Conservation (phyloP, 2,113 vertebrate genomes). For the Percopsis transmontana region DNA sequence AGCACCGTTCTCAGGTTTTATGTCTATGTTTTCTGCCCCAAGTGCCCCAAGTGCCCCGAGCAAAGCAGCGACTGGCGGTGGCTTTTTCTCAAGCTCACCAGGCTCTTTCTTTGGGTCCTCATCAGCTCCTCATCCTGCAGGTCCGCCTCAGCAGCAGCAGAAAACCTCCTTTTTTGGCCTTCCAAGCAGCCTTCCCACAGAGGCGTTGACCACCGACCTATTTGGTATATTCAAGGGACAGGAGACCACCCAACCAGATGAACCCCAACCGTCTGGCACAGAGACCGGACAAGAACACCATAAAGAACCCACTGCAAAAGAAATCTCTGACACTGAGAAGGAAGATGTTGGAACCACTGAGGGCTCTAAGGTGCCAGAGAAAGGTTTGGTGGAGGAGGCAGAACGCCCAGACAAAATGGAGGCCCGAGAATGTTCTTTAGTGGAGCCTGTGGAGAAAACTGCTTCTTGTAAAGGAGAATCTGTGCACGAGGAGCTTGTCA, state of each 20-base stretch:
- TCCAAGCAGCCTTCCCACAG: slow-evolving; percentile 73
- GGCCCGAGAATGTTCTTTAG: slow-evolving; percentile 21
- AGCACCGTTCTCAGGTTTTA: slow-evolving; percentile 89
- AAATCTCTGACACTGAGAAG: slow-evolving; percentile 29
- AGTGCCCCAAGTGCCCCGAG: slow-evolving; percentile 74
- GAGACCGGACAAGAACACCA: slow-evolving; percentile 22
- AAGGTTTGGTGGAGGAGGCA: slow-evolving; percentile 43
- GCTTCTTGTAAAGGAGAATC: slow-evolving; percentile 4
- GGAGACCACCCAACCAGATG: slow-evolving; percentile 64
- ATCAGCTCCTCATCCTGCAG: slow-evolving; percentile 51
- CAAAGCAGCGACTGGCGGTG: slow-evolving; percentile 76
- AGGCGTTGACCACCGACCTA: slow-evolving; percentile 82
- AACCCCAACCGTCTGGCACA: slow-evolving; percentile 30
- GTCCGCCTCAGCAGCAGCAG: slow-evolving; percentile 72
- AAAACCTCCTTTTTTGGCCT: slow-evolving; percentile 87
- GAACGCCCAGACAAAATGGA: slow-evolving; percentile 53
- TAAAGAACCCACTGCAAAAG: slow-evolving; percentile 15
- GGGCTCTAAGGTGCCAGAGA: slow-evolving; percentile 40
- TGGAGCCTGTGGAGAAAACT: slow-evolving; percentile 24
- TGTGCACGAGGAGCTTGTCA: neutral
- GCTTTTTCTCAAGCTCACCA: slow-evolving; percentile 83
- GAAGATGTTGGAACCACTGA: slow-evolving; percentile 10
- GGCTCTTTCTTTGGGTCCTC: slow-evolving; percentile 75
- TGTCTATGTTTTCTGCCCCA: slow-evolving; percentile 87
- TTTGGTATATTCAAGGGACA: slow-evolving; percentile 85